These are phyloP conservation scores for Scaptomyza cyrtandrae DNA, from an alignment of 2,888 invertebrate species.

Conservation along the genomic window DNA sequence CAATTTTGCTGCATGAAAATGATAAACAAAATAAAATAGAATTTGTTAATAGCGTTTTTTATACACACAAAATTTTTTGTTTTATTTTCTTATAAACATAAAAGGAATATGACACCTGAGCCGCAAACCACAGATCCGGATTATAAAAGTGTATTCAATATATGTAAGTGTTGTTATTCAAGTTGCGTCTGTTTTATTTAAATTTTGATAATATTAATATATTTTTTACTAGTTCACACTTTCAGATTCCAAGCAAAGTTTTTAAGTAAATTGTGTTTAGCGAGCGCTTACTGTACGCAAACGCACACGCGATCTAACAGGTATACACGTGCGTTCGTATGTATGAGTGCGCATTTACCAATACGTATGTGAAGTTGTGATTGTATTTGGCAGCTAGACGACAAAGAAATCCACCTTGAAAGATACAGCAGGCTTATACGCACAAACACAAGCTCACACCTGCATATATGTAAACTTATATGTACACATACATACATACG, in stretches of 20 bases:
- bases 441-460: conserved; percentile 2
- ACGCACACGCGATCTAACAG: conserved; percentile 32
- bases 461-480: not conserved
- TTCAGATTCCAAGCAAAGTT: no score
- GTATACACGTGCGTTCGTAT: conserved; percentile 31
- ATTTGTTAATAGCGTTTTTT: conserved; percentile 71
- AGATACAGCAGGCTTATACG: conserved; percentile 2
- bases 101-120: no score
- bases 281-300: conserved; percentile 21
- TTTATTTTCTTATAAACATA: not conserved
- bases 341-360: not conserved
- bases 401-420: conserved; percentile 18
- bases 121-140: no score
- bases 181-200: not conserved
- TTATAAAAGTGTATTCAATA: no score
- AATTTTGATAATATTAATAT: not conserved
- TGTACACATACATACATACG: not conserved
- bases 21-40: conserved; percentile 73
- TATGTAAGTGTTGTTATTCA: no score
- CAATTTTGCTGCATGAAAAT: conserved; percentile 56
- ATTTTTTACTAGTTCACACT: no score
- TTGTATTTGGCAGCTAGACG: conserved; percentile 12
- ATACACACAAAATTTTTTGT: conserved; percentile 36
- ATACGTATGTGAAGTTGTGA: conserved; percentile 3
- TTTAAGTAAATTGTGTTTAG: conserved; percentile 1